These are phyloP conservation scores for Encarsia formosa DNA, from an alignment of 2,888 invertebrate species.

Conservation along the genomic window DNA sequence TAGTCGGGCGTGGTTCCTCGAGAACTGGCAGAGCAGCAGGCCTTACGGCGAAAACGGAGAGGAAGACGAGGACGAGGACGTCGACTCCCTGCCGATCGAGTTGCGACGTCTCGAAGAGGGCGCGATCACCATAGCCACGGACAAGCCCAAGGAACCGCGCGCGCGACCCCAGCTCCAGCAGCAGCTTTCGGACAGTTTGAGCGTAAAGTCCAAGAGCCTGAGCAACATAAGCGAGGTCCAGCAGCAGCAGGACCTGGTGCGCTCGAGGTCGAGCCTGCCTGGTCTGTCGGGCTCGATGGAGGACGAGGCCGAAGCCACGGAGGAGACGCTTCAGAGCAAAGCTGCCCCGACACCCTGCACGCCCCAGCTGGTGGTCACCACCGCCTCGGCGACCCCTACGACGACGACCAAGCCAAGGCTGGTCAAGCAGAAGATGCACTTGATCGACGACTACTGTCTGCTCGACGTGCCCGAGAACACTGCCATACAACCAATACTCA, in stretches of 20 bases:
- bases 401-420: slow-evolving; percentile 61
- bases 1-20: slow-evolving; percentile 70
- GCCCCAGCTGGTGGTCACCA: background rate
- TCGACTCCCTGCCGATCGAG: slow-evolving; percentile 83
- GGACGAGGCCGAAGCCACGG: slow-evolving; percentile 8
- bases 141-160: background rate
- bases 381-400: slow-evolving; percentile 6
- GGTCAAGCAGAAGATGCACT: slow-evolving; percentile 82
- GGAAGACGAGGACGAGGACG: slow-evolving; percentile 56
- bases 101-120: slow-evolving; percentile 73
- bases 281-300: slow-evolving; percentile 1
- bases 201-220: slow-evolving; percentile 75
- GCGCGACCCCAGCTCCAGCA: slow-evolving; percentile 1
- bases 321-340: slow-evolving; percentile 12
- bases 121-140: background rate
- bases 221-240: slow-evolving; percentile 77
- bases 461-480: slow-evolving; percentile 37
- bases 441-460: slow-evolving; percentile 58
- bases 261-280: slow-evolving; percentile 69
- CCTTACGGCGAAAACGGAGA: slow-evolving; percentile 20
- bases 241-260: slow-evolving; percentile 64
- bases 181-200: slow-evolving; percentile 45
- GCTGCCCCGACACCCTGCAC: background rate
- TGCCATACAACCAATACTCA: slow-evolving; percentile 58
- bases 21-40: slow-evolving; percentile 64